Conservation (phyloP, 2,888 invertebrate species). For the Biston betularia region DNA sequence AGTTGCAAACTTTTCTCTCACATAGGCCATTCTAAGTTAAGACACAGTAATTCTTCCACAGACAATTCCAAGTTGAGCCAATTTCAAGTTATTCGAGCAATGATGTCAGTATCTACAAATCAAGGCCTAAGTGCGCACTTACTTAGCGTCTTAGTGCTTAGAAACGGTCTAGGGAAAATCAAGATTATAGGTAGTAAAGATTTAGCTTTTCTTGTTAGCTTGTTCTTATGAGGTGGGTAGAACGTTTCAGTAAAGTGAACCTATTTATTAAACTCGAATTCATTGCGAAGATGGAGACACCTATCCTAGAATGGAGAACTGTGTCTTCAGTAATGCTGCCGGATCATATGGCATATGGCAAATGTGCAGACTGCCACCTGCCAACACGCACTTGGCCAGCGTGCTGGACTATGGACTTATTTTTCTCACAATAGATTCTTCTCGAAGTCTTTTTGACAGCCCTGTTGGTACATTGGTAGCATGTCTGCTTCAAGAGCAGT, state of each 20-base stretch:
- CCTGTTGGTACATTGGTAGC: too few species aligned
- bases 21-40: conserved; percentile 14
- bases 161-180: conserved; percentile 11
- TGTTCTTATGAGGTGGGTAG: conserved; percentile 4
- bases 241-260: background rate
- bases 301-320: too few species aligned
- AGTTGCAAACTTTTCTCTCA: conserved; percentile 7
- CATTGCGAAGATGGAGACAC: too few species aligned
- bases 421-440: too few species aligned
- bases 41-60: conserved; percentile 7
- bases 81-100: conserved; percentile 14
- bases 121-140: conserved; percentile 25
- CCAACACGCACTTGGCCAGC: too few species aligned
- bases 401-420: too few species aligned
- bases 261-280: too few species aligned
- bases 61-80: conserved; percentile 11
- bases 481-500: too few species aligned
- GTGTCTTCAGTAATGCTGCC: too few species aligned
- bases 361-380: too few species aligned
- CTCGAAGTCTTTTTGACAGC: too few species aligned
- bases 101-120: conserved; percentile 17
- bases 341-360: too few species aligned
- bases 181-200: conserved; percentile 6
- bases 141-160: conserved; percentile 21
- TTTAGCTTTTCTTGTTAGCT: conserved; percentile 2